Base-by-base conservation (phyloP, 1,140 invertebrate species). In the Drosophila bocki region DNA sequence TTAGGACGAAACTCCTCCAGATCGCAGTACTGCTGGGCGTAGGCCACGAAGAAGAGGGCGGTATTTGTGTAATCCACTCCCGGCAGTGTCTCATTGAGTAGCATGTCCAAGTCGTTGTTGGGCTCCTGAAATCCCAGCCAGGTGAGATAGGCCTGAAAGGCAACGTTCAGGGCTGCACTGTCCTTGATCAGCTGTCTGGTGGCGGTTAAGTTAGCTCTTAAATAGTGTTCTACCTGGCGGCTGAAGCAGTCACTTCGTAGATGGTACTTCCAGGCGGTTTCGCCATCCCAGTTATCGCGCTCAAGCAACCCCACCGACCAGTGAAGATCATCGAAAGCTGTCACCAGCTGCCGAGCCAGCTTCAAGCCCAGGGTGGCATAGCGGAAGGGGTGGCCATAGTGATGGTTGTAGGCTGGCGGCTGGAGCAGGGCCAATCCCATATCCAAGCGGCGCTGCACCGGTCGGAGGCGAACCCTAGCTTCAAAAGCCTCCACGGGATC, bases 401-500 rank as follows among this genome's bases (percentile, higher is more conserved):
- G 95, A 12, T 95, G 95, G 80, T 99, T 97, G 92, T 98, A 99
- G 91, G 99, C 98, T 0, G 98, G 98, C 58, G 96, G 95, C 85
- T 99, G 98, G 0, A 99, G 94, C 62, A 99, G 98, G 5, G 98
- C 98, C 61, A 98, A 98, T 0, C 98, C 98, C 91, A 99, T 98
- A 0, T 99, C 98, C 81, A 98, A 97, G 87, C 99, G 97, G 93
- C 99, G 99, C 91, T 98, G 98, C 3, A 98, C 98, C 2, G 98
- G 98, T 1, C 87, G 67, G 7, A 86, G 91, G 0, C 62, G 41
- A n/a, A 91, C 62, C 1, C 80, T 71, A 1, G 75, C 75, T 19
- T 92, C 91, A 15, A 71, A 90, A 1, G 91, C 70, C 58, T 92
- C 77, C 6, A 92, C 68, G 12, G 80, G 75, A 61, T 92, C 76